Conservation (phyloP, 1,140 invertebrate species). For the Achatina immaculata region DNA sequence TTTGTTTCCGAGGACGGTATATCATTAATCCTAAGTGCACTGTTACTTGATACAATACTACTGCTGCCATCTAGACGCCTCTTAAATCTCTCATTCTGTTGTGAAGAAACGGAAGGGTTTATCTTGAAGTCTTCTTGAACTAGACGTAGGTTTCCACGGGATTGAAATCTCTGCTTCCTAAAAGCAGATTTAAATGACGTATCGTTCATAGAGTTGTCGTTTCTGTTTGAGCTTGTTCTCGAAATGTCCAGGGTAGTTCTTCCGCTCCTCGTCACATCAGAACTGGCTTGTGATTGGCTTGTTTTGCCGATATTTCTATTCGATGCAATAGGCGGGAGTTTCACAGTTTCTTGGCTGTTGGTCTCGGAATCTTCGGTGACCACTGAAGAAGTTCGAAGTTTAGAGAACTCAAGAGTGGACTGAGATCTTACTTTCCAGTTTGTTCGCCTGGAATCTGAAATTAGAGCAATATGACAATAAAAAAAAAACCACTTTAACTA, state of each 20-base stretch:
- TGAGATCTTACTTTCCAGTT: neutral
- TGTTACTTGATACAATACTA: conserved; percentile 9
- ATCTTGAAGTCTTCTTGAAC: neutral
- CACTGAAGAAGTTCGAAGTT: neutral
- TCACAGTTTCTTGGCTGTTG: neutral
- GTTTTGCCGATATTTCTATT: no score
- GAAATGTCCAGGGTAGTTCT: no score
- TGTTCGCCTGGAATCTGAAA: neutral
- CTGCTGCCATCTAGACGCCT: neutral
- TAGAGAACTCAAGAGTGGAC: neutral
- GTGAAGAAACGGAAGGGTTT: neutral
- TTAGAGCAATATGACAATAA: no score
- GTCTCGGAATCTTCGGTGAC: conserved; percentile 6
- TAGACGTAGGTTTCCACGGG: neutral
- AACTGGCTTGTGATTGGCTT: no score
- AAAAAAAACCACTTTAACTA: no score
- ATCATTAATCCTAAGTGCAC: neutral
- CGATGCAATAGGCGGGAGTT: conserved; percentile 37
- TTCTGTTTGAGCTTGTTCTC: no score
- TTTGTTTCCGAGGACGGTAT: conserved; percentile 7
- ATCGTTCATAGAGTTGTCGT: no score
- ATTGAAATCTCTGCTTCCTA: no score
- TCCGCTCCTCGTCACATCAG: no score
- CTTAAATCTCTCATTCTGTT: neutral
- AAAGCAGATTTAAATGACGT: neutral